Percentiles rank a stretch among this genome's conserved stretches.
phyloP scores from a whole-genome alignment of 2,888 invertebrate genomes.

The Diachrysia chrysitis region DNA sequence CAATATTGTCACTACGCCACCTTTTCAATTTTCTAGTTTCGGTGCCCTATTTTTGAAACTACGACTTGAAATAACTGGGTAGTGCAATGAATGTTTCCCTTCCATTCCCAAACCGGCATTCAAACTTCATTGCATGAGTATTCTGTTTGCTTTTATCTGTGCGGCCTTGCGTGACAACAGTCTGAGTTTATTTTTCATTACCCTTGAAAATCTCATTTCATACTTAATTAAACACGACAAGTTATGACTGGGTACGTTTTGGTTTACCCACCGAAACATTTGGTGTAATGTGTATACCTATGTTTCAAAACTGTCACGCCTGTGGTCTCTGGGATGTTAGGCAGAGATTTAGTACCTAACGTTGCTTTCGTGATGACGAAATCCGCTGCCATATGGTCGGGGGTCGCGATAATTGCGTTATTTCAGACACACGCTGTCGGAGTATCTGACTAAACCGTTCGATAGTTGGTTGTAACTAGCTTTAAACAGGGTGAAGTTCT shows the following conservation, averaged over 20 bases:
- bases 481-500: background rate
- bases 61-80: background rate
- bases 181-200: constrained; percentile 67
- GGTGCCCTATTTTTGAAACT: background rate
- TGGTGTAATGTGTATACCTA: constrained; percentile 15
- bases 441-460: background rate
- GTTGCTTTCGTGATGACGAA: background rate
- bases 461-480: background rate
- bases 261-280: constrained; percentile 21
- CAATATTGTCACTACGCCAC: background rate
- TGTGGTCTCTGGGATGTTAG: background rate
- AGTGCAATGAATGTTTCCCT: constrained; percentile 27
- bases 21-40: background rate
- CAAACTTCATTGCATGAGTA: constrained; percentile 38
- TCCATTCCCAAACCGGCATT: constrained; percentile 46
- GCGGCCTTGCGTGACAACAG: constrained; percentile 52
- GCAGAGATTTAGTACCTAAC: constrained; percentile 2
- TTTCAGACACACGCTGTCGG: background rate
- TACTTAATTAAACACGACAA: constrained; percentile 62
- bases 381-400: background rate
- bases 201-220: constrained; percentile 58
- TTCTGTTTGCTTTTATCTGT: constrained; percentile 56
- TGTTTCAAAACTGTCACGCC: constrained; percentile 8
- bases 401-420: background rate
- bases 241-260: constrained; percentile 33